Evolutionary conservation across 2,888 invertebrate genomes (phyloP).

Genomic region (Athalia rosae): DNA sequence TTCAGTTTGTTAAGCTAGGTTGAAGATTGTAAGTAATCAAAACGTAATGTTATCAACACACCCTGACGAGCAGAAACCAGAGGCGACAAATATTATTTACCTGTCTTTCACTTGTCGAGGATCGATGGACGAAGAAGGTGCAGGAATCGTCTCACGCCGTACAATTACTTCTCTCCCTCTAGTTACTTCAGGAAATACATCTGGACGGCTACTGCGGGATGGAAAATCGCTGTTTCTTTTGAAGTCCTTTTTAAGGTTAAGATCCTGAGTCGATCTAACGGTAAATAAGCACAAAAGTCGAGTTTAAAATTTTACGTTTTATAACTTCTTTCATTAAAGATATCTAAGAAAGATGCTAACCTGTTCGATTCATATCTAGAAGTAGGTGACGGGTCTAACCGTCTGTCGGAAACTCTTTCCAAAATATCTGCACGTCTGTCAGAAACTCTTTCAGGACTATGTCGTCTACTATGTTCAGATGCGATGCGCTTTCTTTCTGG

Average conservation of each 20-base stretch:
- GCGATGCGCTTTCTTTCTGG: slow-evolving; percentile 69
- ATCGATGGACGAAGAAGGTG: slow-evolving; percentile 66
- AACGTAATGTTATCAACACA: background rate
- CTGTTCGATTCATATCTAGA: slow-evolving; percentile 69
- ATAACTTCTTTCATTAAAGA: background rate
- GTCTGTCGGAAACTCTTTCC: slow-evolving; percentile 68
- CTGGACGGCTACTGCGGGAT: slow-evolving; percentile 68
- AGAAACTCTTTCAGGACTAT: slow-evolving; percentile 65
- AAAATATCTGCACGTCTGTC: slow-evolving; percentile 68
- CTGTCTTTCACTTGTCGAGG: slow-evolving; percentile 71
- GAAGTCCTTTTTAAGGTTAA: slow-evolving; percentile 69
- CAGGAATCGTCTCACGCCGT: slow-evolving; percentile 66
- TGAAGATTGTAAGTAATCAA: background rate
- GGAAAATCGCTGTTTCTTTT: slow-evolving; percentile 68
- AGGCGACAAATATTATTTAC: slow-evolving; percentile 52
- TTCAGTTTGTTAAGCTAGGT: no score
- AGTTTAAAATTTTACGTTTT: background rate
- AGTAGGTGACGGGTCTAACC: slow-evolving; percentile 66
- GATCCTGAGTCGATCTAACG: slow-evolving; percentile 65
- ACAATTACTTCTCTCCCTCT: slow-evolving; percentile 70
- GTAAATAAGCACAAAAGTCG: background rate
- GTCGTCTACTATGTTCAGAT: slow-evolving; percentile 66
- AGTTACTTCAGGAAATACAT: slow-evolving; percentile 66
- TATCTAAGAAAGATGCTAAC: slow-evolving; percentile 50
- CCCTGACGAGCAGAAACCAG: background rate